Percentiles rank a stretch among this genome's conserved stretches.
These are phyloP conservation scores for Octonoba sinensis DNA, from an alignment of 2,888 invertebrate species.

Conservation along the genomic window DNA sequence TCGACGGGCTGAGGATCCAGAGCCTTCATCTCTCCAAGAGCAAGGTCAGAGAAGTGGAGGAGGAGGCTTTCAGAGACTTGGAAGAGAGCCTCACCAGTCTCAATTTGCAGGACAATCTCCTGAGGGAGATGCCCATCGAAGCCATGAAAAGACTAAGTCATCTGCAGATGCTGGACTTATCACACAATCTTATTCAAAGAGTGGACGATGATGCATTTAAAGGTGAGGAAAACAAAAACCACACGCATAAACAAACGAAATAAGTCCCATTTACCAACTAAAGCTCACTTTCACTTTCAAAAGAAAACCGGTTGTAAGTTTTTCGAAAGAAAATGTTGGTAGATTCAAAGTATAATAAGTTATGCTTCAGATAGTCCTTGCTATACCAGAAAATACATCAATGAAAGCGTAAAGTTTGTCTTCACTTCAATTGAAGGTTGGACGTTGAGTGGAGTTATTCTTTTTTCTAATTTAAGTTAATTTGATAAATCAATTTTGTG, in stretches of 20 bases:
- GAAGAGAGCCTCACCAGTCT: conserved; percentile 84
- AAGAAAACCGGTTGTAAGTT: too few relatives aligned
- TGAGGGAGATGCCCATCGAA: conserved; percentile 83
- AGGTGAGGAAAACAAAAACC: background rate
- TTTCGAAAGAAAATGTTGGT: too few relatives aligned
- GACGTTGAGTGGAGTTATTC: too few relatives aligned
- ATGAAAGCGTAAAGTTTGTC: too few relatives aligned
- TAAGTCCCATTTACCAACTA: too few relatives aligned
- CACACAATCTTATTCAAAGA: conserved; percentile 81
- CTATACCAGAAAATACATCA: too few relatives aligned
- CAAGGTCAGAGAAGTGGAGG: conserved; percentile 68
- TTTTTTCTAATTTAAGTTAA: too few relatives aligned
- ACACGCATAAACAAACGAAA: too few relatives aligned
- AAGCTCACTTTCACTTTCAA: background rate
- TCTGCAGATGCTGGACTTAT: conserved; percentile 85
- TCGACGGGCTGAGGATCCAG: conserved; percentile 76
- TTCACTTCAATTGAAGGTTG: too few relatives aligned
- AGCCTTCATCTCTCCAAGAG: conserved; percentile 70
- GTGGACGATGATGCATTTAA: conserved; percentile 84
- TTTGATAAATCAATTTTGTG: too few relatives aligned
- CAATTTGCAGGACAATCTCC: conserved; percentile 77
- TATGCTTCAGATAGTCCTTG: too few relatives aligned
- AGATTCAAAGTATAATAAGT: too few relatives aligned
- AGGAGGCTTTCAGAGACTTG: conserved; percentile 77
- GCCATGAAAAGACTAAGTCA: conserved; percentile 79